phyloP scores from a whole-genome alignment of 2,113 vertebrate genomes.

The Thamnophis sirtalis region DNA sequence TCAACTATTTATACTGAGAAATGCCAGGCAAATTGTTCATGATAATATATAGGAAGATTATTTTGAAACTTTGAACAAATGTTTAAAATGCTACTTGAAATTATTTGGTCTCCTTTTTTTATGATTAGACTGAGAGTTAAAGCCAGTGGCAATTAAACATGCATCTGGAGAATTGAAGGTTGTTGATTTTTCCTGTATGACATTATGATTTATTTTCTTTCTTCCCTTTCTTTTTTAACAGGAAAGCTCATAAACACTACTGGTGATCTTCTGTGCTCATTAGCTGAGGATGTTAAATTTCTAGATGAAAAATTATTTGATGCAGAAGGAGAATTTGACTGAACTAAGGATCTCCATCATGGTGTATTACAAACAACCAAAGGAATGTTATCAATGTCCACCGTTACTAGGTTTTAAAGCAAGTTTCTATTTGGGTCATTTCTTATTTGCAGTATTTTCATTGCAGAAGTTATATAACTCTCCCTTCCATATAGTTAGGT shows the following conservation, averaged over 20 bases:
- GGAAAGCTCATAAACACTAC: constrained; percentile 2
- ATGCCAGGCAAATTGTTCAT: not conserved
- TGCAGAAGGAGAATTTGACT: constrained; percentile 48
- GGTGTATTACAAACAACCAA: constrained; percentile 58
- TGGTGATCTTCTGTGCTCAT: constrained; percentile 11
- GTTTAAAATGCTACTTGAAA: not conserved
- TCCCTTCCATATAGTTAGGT: too few species aligned
- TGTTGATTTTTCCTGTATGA: not conserved
- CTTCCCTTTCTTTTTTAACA: constrained; percentile 5
- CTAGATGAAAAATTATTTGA: constrained; percentile 30
- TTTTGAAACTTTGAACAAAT: not conserved
- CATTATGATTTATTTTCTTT: not conserved
- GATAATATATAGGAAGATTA: not conserved
- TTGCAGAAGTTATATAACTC: not conserved
- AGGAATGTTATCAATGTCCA: constrained; percentile 51
- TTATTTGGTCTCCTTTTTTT: not conserved
- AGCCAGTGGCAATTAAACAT: not conserved
- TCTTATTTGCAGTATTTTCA: not conserved
- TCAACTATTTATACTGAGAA: not conserved
- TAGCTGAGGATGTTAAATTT: constrained; percentile 33
- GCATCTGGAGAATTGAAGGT: not conserved
- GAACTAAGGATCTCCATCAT: constrained; percentile 44
- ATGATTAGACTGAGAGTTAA: not conserved
- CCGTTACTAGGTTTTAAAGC: constrained; percentile 46
- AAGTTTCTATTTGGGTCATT: constrained; percentile 1